Evolutionary conservation across 23 tunicate species (phyloP), one percentile per base, ranked within the genome.

Genomic region (Trididemnum miniatum): DNA sequence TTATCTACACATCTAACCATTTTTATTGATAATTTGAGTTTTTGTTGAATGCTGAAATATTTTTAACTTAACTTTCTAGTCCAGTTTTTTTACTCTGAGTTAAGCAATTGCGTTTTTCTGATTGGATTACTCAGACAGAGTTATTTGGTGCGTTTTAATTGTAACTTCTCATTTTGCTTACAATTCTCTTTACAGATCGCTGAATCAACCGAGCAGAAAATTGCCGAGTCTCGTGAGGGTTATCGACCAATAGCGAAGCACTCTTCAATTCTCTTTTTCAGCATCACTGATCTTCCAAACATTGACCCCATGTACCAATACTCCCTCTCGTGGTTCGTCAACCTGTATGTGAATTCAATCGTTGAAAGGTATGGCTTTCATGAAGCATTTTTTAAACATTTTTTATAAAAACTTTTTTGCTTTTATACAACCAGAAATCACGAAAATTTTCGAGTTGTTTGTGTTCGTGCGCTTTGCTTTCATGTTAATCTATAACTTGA

Each of bases 251-350:
- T 95, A 62, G 96, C 99, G n/a, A 86, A 84, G 64, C 99, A 95
- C 71, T 95, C 99, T 27, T 90, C 96, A 75, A 90, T 95, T 36
- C 80, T 95, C 30, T 95, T 95, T 85, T 95, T 95, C 96, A 89
- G 96, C 74, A 87, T 95, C 34, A 95, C 99, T 1, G 99, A 95
- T 34, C 86, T 95, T 9, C 99, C 99, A 15, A 95, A 95, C 76
- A 95, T 95, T 65, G 99, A 95, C 83, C 99, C 99, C 0, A 95
- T 95, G 99, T 95, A 95, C 79, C 99, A 95, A 44, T 95, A 95
- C 50, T 95, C 99, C 1, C 87, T 95, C 35, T 72, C 80, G n/a
- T 95, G 99, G 99, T 95, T 95, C 52, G 89, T 95, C 79, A 95
- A 95, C 50, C 89, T 95, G 40, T 95, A 95, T 52, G 65, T 90